A percentile compares a stretch with the other conserved stretches of the same genome.
These are phyloP conservation scores for Drosophila nasuta DNA, from an alignment of 1,140 invertebrate genomes.

Conservation along the genomic window DNA sequence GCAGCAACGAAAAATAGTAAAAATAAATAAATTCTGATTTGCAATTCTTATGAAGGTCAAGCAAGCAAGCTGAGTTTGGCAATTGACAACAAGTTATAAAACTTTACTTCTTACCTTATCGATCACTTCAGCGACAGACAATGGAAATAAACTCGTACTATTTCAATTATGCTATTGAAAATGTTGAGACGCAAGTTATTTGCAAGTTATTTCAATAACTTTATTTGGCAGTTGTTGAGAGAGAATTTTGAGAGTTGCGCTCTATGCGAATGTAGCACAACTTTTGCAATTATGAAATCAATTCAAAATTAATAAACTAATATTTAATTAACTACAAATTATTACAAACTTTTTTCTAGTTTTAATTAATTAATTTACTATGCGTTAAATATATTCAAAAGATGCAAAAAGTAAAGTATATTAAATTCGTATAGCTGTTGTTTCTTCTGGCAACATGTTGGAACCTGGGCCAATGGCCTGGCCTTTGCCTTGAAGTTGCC, in stretches of 20 bases:
- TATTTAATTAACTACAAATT: too few species aligned
- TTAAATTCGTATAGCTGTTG: background rate
- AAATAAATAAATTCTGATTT: slow-evolving; percentile 11
- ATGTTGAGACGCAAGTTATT: too few species aligned
- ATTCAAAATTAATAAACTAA: too few species aligned
- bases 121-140: background rate
- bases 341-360: too few species aligned
- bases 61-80: background rate
- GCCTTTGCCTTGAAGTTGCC: slow-evolving; percentile 9
- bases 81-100: slow-evolving; percentile 3
- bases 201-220: too few species aligned
- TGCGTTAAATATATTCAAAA: too few species aligned
- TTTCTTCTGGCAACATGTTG: background rate
- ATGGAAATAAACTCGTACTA: background rate
- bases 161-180: slow-evolving; percentile 1
- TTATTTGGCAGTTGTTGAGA: too few species aligned
- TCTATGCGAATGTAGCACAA: too few species aligned
- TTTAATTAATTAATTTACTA: too few species aligned
- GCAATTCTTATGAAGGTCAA: slow-evolving; percentile 7
- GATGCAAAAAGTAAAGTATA: background rate
- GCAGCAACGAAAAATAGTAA: background rate
- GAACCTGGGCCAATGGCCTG: slow-evolving; percentile 1
- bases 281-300: too few species aligned
- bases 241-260: too few species aligned
- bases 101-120: background rate